These are phyloP conservation scores for Eupsittula cactorum DNA, from an alignment of 2,113 vertebrate species.

Conservation along the genomic window DNA sequence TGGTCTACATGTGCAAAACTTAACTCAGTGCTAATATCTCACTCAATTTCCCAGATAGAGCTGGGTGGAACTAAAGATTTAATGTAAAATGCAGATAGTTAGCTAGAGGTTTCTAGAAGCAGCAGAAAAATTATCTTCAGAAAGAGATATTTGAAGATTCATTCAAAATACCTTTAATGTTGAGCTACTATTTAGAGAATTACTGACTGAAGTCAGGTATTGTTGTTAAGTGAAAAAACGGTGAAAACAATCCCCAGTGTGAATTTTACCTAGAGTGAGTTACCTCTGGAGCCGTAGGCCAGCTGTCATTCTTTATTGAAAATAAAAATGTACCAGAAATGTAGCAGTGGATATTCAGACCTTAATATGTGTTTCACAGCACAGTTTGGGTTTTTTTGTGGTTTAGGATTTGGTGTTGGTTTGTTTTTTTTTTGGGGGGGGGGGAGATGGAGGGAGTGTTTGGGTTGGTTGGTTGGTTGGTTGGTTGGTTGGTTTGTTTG, in stretches of 20 bases:
- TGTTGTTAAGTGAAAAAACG: not conserved
- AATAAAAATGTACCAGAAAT: not conserved
- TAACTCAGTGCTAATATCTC: not conserved
- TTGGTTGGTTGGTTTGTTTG: too few relatives aligned
- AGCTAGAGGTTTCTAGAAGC: not conserved
- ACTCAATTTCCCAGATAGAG: not conserved
- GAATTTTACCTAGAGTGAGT: not conserved
- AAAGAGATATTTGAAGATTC: not conserved
- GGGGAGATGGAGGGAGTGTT: not conserved
- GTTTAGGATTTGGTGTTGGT: not conserved
- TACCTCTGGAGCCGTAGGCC: not conserved
- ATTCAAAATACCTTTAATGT: not conserved
- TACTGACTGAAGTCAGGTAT: not conserved
- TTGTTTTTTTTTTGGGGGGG: rapidly evolving
- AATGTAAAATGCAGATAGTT: not conserved
- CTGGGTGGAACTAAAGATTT: not conserved
- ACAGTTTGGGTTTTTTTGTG: not conserved
- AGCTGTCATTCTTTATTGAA: not conserved
- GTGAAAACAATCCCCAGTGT: not conserved
- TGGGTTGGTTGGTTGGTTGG: not conserved
- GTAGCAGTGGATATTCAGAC: not conserved
- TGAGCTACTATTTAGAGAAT: not conserved
- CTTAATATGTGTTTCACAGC: rapidly evolving
- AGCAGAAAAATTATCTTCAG: not conserved
- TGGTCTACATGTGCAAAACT: not conserved